These are phyloP conservation scores for Rhynchopsitta pachyrhyncha DNA, from an alignment of 2,113 vertebrate genomes.

Conservation along the genomic window DNA sequence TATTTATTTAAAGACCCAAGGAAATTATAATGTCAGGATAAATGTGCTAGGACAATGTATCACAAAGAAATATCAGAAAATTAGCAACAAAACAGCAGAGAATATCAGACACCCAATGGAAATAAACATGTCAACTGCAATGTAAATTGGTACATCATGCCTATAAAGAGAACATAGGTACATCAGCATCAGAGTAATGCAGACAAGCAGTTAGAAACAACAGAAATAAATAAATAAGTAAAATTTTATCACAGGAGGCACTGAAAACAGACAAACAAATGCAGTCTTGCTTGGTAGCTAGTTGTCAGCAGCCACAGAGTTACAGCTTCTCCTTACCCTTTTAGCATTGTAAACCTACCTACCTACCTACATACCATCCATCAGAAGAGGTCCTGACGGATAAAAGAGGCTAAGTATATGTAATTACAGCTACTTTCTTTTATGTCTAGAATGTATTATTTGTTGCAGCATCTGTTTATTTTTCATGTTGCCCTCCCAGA, in stretches of 20 bases:
- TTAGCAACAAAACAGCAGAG: not conserved
- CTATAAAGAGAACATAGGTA: conserved; percentile 15
- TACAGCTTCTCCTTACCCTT: not conserved
- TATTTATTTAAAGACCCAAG: not conserved
- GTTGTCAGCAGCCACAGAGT: not conserved
- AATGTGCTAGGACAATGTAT: not conserved
- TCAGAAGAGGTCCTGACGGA: not conserved
- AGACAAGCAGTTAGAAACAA: not conserved
- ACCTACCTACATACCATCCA: too few species aligned
- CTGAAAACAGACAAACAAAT: not conserved
- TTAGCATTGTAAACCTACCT: not conserved
- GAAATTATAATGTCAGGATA: not conserved
- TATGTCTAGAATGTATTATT: not conserved
- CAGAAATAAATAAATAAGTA: conserved; percentile 24
- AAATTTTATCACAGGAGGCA: not conserved
- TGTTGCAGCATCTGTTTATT: not conserved
- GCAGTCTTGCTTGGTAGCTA: not conserved
- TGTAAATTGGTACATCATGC: not conserved
- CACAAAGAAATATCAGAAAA: not conserved
- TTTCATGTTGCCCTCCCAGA: not conserved
- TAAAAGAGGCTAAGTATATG: not conserved
- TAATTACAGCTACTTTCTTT: not conserved
- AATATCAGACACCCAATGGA: not conserved
- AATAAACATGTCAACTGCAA: conserved; percentile 18
- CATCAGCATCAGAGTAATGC: not conserved